Percentiles rank a stretch among this genome's conserved stretches.
Evolutionary conservation across 2,888 invertebrate genomes (phyloP).

Genomic region (Nebria salina): DNA sequence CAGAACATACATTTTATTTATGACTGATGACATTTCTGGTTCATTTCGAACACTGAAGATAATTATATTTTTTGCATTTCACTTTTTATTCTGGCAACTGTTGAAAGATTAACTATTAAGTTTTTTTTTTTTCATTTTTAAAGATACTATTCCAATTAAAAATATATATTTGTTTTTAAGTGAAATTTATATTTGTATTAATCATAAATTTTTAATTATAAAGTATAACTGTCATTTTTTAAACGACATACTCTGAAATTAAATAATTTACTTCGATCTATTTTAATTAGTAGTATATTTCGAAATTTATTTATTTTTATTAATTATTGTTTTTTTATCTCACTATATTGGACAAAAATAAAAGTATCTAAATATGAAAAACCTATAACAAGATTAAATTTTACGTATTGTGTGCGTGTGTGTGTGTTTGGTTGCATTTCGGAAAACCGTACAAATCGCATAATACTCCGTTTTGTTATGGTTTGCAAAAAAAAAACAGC

Average conservation of each 20-base stretch:
- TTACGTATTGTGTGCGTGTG: too few relatives aligned
- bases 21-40: not conserved
- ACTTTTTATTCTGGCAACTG: too few relatives aligned
- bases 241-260: not conserved
- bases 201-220: not conserved
- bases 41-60: not conserved
- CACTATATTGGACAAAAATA: not conserved
- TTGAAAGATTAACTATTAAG: too few relatives aligned
- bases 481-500: not conserved
- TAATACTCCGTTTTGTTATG: constrained; percentile 5
- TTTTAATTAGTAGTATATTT: too few relatives aligned
- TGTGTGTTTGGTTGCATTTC: not conserved
- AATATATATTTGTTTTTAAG: too few relatives aligned
- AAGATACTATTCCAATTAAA: too few relatives aligned
- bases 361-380: constrained; percentile 5
- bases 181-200: not conserved
- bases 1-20: not conserved
- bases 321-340: too few relatives aligned
- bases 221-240: not conserved
- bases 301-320: too few relatives aligned
- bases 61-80: not conserved
- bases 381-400: constrained; percentile 17
- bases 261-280: not conserved
- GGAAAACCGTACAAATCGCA: constrained; percentile 23
- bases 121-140: too few relatives aligned